Percentiles rank a stretch among this genome's conserved stretches.
These are phyloP conservation scores for Rafetus swinhoei DNA, from an alignment of 2,113 vertebrate species.

Conservation along the genomic window DNA sequence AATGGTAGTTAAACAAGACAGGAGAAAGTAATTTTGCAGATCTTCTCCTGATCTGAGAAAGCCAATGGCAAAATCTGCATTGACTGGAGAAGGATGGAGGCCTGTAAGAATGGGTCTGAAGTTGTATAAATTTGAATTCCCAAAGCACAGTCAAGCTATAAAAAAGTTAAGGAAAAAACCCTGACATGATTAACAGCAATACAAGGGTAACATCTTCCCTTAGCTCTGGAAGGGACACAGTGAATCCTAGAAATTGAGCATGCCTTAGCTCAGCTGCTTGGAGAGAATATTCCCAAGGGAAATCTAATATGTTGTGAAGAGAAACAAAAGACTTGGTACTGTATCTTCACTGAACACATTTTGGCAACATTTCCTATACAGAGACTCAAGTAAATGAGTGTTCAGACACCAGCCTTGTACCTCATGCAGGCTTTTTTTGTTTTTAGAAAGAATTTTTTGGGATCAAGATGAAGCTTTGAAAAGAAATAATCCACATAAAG, in stretches of 20 bases:
- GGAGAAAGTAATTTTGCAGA: neutral
- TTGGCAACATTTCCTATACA: conserved; percentile 17
- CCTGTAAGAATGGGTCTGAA: neutral
- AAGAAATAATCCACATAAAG: conserved; percentile 8
- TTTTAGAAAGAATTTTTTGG: neutral
- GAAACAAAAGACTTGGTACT: conserved; percentile 4
- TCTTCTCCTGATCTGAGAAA: neutral
- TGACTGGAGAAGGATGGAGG: neutral
- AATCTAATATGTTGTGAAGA: conserved; percentile 30
- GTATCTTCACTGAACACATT: neutral
- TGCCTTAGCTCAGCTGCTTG: neutral
- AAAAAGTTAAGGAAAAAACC: neutral
- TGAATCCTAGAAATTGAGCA: neutral
- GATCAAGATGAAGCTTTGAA: neutral
- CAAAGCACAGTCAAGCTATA: neutral
- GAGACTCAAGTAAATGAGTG: neutral
- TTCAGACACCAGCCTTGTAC: neutral
- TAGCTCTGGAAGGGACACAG: neutral
- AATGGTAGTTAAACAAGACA: neutral
- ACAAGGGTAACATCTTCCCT: neutral
- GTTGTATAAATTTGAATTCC: neutral
- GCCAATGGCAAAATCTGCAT: neutral
- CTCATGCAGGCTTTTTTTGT: neutral
- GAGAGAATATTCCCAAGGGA: conserved; percentile 2
- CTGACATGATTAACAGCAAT: neutral